Base-by-base conservation (phyloP, 2,888 invertebrate genomes). In the Papilio elwesi region DNA sequence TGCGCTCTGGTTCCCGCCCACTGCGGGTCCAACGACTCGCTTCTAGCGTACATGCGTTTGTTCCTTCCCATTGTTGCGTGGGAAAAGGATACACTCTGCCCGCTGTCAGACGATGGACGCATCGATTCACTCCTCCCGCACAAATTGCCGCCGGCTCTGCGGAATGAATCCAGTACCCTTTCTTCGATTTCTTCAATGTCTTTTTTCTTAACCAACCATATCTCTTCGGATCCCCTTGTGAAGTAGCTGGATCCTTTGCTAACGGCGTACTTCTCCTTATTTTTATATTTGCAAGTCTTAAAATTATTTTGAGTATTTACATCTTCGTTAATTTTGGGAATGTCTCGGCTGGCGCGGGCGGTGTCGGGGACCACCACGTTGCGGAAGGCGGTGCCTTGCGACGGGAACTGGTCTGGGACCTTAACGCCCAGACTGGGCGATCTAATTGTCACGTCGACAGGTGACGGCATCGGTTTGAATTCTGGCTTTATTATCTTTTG, bases 131-230 rank as follows among this genome's bases (percentile, higher is more conserved):
- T 79, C 47, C 87, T 78, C 83, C 81, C 81, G 74, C 88, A 89
- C 38, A 87, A 75, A 72, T 84, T 87, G 38, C 89, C 90, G 7
- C 90, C 90, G 8, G 91, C 89, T 9, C 93, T 88, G 0, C 92
- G 78, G 76, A 93, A 91, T 74, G 93, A 93, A 73, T 93, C 93
- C 66, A 93, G 69, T 12, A 93, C 93, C 38, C 93, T 81, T 78
- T 92, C 93, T 76, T 93, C 93, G 38, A 93, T 93, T 78, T 92
- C 93, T 67, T 93, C 93, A 1, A 93, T 93, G 62, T 93, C 93
- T 77, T 93, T 93, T 80, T 93, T 93, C 81, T 93, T 93, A n/a
- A 93, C 93, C 55, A 93, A 83, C 93, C 93, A 93, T 59, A 93
- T 93, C 78, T 93, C 93, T 73, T 93, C 93, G 0, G 93, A 90